These are phyloP conservation scores for Caranx melampygus DNA, from an alignment of 2,113 vertebrate species.

Conservation along the genomic window DNA sequence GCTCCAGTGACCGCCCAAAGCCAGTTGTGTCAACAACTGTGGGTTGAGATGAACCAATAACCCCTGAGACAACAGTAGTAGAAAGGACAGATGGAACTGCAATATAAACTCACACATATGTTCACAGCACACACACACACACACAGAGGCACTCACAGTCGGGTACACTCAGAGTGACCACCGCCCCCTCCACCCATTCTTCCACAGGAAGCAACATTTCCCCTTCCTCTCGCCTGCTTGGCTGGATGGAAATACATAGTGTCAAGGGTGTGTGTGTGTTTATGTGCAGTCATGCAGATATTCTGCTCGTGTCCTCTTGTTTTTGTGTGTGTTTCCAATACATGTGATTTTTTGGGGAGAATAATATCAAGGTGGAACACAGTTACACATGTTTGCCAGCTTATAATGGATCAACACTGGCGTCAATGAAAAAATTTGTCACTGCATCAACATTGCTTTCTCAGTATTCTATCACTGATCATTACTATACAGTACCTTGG, in stretches of 20 bases:
- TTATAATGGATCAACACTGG: neutral
- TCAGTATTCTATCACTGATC: neutral
- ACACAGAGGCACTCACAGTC: constrained; percentile 12
- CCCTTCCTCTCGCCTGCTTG: constrained; percentile 73
- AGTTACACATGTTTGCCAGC: neutral
- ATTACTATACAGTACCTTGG: neutral
- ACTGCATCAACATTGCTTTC: neutral
- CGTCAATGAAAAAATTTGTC: neutral
- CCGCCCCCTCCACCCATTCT: constrained; percentile 71
- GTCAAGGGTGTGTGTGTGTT: constrained; percentile 13
- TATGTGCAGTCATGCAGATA: neutral
- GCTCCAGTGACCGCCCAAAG: constrained; percentile 21
- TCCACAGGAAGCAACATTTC: constrained; percentile 78
- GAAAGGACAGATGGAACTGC: constrained; percentile 26
- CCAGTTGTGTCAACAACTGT: constrained; percentile 45
- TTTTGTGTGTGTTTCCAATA: neutral
- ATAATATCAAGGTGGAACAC: constrained; percentile 22
- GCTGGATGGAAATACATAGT: constrained; percentile 58
- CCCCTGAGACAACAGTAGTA: constrained; percentile 36
- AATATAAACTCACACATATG: constrained; percentile 28
- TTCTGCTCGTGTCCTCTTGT: constrained; percentile 24
- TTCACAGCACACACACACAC: constrained; percentile 7
- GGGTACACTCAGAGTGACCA: constrained; percentile 40
- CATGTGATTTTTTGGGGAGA: neutral
- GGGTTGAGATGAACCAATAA: constrained; percentile 39